Evolutionary conservation across 2,797 vertebrate species (phyloP), one percentile per base, ranked within the genome.

Genomic region (Rhincodon typus): DNA sequence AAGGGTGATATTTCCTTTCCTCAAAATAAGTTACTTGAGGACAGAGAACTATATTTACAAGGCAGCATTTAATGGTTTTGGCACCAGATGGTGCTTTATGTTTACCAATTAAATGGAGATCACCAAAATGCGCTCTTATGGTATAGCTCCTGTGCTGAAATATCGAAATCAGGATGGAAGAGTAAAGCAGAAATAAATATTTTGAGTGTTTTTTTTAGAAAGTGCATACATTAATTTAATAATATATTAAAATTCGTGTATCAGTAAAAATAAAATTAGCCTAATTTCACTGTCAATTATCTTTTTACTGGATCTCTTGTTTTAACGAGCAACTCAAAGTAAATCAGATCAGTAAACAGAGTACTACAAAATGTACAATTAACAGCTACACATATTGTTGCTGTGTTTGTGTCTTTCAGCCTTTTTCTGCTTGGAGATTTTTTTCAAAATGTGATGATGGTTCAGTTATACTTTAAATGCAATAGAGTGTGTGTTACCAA

Each of bases 41-140:
- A 74, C 70, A 57, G 70, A 23, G 27, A 95, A 27, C 94, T 77
- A 21, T 4, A 77, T 77, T 72, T 77, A n/a, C n/a, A n/a, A n/a
- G n/a, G 17, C 69, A 70, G 74, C 94, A 8, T 72, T 62, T 72
- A 94, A 95, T 77, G 12, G 94, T 53, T 57, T 72, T 53, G 94
- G 46, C 70, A 77, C 30, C 42, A 74, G 46, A 77, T 95, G 94
- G 42, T 72, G 91, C 50, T 94, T 94, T 12, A 94, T 94, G 91
- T 94, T 94, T 94, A 27, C 69, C 38, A 66, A 91, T 69, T 21
- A 74, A 66, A 57, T 77, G 50, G 70, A 77, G 30, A 95, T 77
- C 70, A 95, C 94, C 46, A 21, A 27, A 95, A 50, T 53, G 94
- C 1, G 15, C 12, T 94, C 10, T 46, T 94, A 67, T 70, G 42